phyloP scores from a whole-genome alignment of 2,797 vertebrate genomes.

The Gallinago solitaria region DNA sequence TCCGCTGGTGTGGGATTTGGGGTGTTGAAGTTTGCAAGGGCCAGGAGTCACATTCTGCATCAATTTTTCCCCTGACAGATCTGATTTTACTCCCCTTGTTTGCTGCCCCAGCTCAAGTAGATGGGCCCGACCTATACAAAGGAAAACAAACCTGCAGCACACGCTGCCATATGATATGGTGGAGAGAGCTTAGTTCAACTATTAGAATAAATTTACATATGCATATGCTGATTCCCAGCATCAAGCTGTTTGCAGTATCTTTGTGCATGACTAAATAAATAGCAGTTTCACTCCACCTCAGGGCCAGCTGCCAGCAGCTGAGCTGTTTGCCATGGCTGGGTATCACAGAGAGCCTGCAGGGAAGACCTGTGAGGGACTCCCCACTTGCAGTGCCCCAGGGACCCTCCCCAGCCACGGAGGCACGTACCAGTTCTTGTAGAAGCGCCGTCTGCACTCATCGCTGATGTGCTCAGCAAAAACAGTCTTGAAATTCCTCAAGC shows the following conservation, averaged over 20 bases:
- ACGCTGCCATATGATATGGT: neutral
- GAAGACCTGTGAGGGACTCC: neutral
- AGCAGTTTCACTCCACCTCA: neutral
- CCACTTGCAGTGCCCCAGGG: neutral
- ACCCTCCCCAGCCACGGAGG: fast-evolving
- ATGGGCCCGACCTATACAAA: neutral
- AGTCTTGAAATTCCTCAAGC: conserved; percentile 88
- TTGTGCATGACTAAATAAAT: neutral
- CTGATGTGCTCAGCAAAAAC: conserved; percentile 94
- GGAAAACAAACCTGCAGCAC: neutral
- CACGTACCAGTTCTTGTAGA: conserved; percentile 92
- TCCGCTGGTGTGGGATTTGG: neutral
- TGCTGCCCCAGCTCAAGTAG: neutral
- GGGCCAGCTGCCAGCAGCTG: neutral
- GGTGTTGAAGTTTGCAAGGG: neutral
- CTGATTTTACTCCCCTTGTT: neutral
- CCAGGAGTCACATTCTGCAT: neutral
- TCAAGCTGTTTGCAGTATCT: neutral
- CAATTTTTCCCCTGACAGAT: neutral
- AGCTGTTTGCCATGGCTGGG: neutral
- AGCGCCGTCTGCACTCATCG: conserved; percentile 90
- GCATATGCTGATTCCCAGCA: neutral
- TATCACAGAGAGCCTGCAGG: fast-evolving
- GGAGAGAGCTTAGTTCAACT: neutral
- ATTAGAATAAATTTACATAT: conserved; percentile 35